phyloP scores from a whole-genome alignment of 2,113 vertebrate genomes.

The Esox niger region DNA sequence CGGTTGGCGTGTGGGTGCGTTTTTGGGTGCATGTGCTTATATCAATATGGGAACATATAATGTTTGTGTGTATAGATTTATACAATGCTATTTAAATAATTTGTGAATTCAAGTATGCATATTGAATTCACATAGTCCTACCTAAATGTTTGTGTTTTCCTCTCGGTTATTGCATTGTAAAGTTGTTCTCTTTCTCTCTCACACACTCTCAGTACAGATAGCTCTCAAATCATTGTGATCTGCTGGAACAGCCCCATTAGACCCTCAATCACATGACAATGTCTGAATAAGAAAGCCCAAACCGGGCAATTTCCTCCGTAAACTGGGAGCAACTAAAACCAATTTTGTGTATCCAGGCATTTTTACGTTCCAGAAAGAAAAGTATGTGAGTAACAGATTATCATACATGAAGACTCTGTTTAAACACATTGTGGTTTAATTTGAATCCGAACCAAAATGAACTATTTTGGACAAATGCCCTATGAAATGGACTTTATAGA shows the following conservation, averaged over 20 bases:
- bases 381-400: no score
- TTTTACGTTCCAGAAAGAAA: not conserved
- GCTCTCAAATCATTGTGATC: conserved; percentile 1
- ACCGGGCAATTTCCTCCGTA: not conserved
- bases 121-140: no score
- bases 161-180: no score
- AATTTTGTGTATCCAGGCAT: not conserved
- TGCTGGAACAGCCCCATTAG: not conserved
- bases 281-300: not conserved
- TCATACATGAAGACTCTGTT: no score
- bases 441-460: no score
- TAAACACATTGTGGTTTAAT: no score
- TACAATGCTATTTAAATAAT: no score
- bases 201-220: not conserved
- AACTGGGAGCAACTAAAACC: not conserved
- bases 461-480: no score
- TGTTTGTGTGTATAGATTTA: no score
- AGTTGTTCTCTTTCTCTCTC: not conserved
- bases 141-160: not conserved
- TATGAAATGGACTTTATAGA: no score
- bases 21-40: not conserved
- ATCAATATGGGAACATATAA: no score
- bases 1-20: not conserved
- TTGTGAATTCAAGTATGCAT: no score
- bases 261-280: not conserved